Percentiles rank a stretch among this genome's conserved stretches.
Evolutionary conservation across 1,140 invertebrate species (phyloP).

Genomic region (Drosophila biarmipes): DNA sequence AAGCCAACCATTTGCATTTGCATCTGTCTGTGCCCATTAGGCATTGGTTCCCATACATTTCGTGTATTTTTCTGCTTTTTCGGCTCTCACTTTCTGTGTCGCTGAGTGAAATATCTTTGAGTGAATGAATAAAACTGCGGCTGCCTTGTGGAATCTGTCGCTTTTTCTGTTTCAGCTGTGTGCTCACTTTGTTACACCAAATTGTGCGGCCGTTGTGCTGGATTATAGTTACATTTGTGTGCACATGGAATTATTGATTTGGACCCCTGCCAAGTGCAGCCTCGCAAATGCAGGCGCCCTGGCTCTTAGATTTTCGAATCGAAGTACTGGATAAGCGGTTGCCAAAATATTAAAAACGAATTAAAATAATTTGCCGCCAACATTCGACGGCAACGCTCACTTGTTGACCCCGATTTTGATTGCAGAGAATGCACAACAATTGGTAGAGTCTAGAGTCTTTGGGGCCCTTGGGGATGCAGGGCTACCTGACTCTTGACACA

Average conservation of each 20-base stretch:
- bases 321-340: slow-evolving; percentile 19
- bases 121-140: slow-evolving; percentile 48
- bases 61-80: slow-evolving; percentile 30
- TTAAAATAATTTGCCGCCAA: slow-evolving; percentile 59
- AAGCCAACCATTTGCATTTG: slow-evolving; percentile 29
- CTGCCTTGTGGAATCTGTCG: slow-evolving; percentile 25
- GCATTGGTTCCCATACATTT: slow-evolving; percentile 55
- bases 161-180: slow-evolving; percentile 14
- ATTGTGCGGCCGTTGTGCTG: slow-evolving; percentile 8
- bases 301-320: slow-evolving; percentile 2
- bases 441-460: background rate
- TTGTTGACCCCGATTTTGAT: slow-evolving; percentile 50
- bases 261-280: slow-evolving; percentile 28
- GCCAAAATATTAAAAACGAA: slow-evolving; percentile 44
- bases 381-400: slow-evolving; percentile 22
- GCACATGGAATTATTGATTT: slow-evolving; percentile 50
- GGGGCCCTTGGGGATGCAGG: background rate
- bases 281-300: slow-evolving; percentile 6
- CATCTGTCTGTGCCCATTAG: slow-evolving; percentile 63
- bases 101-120: slow-evolving; percentile 60
- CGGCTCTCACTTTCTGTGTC: slow-evolving; percentile 43
- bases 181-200: slow-evolving; percentile 29
- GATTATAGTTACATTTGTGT: slow-evolving; percentile 40
- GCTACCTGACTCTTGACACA: slow-evolving; percentile 20
- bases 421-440: slow-evolving; percentile 29